Evolutionary conservation across 2,888 invertebrate species (phyloP), one percentile per base, ranked within the genome.

Genomic region (Caradrina kadenii): DNA sequence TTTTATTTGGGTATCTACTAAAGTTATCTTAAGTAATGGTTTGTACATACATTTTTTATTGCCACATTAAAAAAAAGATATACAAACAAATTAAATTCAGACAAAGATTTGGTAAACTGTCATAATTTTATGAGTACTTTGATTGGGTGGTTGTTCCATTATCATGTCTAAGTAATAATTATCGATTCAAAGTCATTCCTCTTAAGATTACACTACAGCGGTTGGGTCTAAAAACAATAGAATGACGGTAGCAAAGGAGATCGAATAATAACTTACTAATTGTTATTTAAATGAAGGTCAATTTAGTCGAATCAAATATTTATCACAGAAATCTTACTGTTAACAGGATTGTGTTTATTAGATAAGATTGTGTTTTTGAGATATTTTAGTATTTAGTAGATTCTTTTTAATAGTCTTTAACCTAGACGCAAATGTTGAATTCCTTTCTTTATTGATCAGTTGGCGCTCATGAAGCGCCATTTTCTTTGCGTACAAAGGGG

Each of bases 341-440:
- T 76, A 74, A 71, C 61, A 75, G 54, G 61, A 50, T 63, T 60
- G 69, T 66, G 60, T 61, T 80, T 58, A 61, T 73, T 83, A 83
- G 87, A 88, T 89, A 88, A 86, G 85, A 85, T 87, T 86, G 69
- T 70, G 64, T 80, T 73, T 55, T 58, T 64, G 61, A 71, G 64
- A 76, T 81, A 71, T 71, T 72, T 73, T 73, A 76, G 81, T 85
- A 71, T 86, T 83, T 84, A 26, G 81, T 86, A 85, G 79, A 83
- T 70, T 68, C 65, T 77, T 80, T 77, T 63, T 64, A 69, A n/a
- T n/a, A n/a, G 56, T 56, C 63, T 63, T 58, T 73, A 26, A 69
- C 39, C 52, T 78, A 70, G 75, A 64, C 58, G 68, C 91, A 92
- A 93, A 94, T 94, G 94, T 94, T 94, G 94, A 94, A 94, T 94